A percentile compares a stretch with the other conserved stretches of the same genome.
Conservation (phyloP, 1,140 invertebrate genomes). For the Trissolcus basalis region DNA sequence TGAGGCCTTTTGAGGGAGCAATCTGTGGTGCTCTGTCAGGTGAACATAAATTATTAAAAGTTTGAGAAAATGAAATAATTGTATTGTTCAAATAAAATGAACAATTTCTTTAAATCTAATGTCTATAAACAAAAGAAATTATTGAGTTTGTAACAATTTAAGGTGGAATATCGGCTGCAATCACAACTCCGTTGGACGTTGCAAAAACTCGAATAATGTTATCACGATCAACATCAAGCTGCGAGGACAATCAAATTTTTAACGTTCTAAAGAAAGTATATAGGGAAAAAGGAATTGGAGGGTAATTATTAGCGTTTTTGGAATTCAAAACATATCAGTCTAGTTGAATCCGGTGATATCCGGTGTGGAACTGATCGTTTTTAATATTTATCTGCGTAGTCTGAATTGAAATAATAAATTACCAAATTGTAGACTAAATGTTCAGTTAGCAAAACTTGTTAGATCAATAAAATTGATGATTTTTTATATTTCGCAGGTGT, state of each 20-base stretch:
- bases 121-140: no score
- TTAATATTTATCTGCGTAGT: no score
- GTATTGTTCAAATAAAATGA: no score
- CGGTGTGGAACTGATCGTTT: neutral
- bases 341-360: neutral
- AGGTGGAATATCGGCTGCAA: slow-evolving; percentile 86
- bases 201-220: slow-evolving; percentile 98
- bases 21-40: slow-evolving; percentile 89
- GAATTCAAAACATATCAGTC: no score
- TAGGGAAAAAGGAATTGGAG: slow-evolving; percentile 80
- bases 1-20: slow-evolving; percentile 84
- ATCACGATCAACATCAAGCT: slow-evolving; percentile 76
- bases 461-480: neutral
- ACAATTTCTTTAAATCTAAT: no score
- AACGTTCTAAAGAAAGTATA: slow-evolving; percentile 79
- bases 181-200: slow-evolving; percentile 96
- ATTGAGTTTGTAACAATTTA: no score
- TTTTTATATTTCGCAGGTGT: slow-evolving; percentile 77
- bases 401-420: no score
- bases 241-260: slow-evolving; percentile 63
- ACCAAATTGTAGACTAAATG: no score
- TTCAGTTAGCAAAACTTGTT: no score
- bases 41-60: neutral
- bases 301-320: no score
- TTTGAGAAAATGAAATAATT: neutral